Percentiles rank a stretch among this genome's conserved stretches.
Evolutionary conservation across 2,113 vertebrate species (phyloP).

Genomic region (Callorhinus ursinus): DNA sequence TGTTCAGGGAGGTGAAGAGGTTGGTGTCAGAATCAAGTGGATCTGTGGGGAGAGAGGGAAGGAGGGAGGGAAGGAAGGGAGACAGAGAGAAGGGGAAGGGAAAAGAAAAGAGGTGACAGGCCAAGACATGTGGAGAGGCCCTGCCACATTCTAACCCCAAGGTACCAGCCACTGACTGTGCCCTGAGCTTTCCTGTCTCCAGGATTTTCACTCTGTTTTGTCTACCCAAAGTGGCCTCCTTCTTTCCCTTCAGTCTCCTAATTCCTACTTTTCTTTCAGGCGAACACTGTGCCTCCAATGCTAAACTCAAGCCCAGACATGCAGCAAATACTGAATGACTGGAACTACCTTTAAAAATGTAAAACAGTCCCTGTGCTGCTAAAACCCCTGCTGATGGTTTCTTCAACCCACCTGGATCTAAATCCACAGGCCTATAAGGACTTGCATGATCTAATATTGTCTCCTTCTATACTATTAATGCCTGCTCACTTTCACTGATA

Average conservation of each 20-base stretch:
- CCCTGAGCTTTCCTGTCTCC: not conserved
- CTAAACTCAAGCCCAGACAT: not conserved
- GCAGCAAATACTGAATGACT: not conserved
- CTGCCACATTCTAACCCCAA: not conserved
- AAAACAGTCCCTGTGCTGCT: not conserved
- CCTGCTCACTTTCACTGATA: not conserved
- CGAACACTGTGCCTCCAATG: not conserved
- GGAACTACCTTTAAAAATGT: not conserved
- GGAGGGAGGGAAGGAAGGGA: not conserved
- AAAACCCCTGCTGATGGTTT: not conserved
- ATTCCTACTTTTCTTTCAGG: not conserved
- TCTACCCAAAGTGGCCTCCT: not conserved
- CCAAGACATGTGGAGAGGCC: not conserved
- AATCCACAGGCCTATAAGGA: not conserved
- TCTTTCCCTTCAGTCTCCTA: not conserved
- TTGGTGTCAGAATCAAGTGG: not conserved
- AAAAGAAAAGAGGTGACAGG: not conserved
- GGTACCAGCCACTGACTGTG: not conserved
- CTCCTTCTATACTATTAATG: not conserved
- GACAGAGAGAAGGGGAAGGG: not conserved
- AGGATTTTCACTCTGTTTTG: not conserved
- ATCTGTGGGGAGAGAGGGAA: not conserved
- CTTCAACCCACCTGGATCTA: not conserved
- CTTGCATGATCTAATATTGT: not conserved
- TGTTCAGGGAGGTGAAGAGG: not conserved